phyloP scores from a whole-genome alignment of 2,888 invertebrate genomes.

The Caenorhabditis wallacei region DNA sequence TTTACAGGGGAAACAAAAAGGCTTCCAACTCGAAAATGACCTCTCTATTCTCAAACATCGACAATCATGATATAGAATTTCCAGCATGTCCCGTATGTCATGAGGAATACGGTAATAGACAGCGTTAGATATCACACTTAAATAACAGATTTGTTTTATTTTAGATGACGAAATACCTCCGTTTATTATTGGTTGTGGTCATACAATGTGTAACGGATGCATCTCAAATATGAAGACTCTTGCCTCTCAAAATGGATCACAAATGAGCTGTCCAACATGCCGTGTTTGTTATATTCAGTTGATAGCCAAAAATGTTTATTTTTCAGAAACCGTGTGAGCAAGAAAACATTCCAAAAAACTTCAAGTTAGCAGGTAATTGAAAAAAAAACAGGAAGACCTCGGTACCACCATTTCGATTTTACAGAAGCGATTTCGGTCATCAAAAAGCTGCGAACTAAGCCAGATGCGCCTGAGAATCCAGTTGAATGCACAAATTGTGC shows the following conservation, averaged over 20 bases:
- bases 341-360: slow-evolving; percentile 9
- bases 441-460: slow-evolving; percentile 10
- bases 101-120: slow-evolving; percentile 20
- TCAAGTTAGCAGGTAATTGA: slow-evolving; percentile 5
- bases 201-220: neutral
- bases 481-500: slow-evolving; percentile 7
- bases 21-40: too few species aligned
- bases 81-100: slow-evolving; percentile 14
- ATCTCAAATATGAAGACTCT: neutral
- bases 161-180: neutral
- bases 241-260: neutral
- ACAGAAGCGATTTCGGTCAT: neutral
- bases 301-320: neutral
- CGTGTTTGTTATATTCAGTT: neutral
- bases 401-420: too few species aligned
- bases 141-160: neutral
- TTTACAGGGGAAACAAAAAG: too few species aligned
- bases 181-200: neutral
- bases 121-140: too few species aligned
- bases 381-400: neutral
- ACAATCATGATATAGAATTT: neutral
- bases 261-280: neutral
- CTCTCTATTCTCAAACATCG: too few species aligned
- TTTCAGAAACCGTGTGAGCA: neutral
- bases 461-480: slow-evolving; percentile 1